Base-by-base conservation (phyloP, 2,888 invertebrate genomes). In the Cetonia aurata region DNA sequence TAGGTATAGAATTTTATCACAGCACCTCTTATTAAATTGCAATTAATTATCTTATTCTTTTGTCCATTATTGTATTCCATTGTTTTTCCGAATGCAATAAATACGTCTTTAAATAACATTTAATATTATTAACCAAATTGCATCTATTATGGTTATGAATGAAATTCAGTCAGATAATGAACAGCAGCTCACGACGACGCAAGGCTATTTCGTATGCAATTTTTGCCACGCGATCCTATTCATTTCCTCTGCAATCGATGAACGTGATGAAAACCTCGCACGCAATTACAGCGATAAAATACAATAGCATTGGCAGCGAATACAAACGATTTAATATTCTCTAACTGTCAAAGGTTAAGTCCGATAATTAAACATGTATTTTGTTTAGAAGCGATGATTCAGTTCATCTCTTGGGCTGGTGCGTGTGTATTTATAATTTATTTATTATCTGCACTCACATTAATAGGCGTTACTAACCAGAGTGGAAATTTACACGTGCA, bases 251-350 rank as follows among this genome's bases (percentile, higher is more conserved):
- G n/a, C 53, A 53, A 25, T 31, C 19, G 31, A 53, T 53, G 53
- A 25, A 31, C 25, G 17, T 17, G 19, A 33, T 33, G 25, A 13
- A 31, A 6, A n/a, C 12, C 31, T 8, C 31, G 55, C 15, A 25
- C 25, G 25, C 17, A 17, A 25, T 53, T 31, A 55, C 13, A n/a
- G 55, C 31, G 13, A 37, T 37, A 33, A 56, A 37, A n/a, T 9
- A 37, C 25, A 15, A 56, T 37, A 37, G 33, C 15, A 37, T 10
- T 13, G 15, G n/a, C 37, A 6, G 15, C 12, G 55, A 56, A 56
- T 56, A 56, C 37, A 56, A 56, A 56, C 55, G 55, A 56, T 37
- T 56, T 56, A 53, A 31, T 56, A 56, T 56, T 56, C 55, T 8
- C 13, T 15, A 33, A 33, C 37, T n/a, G 37, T 56, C 55, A 56